A percentile compares a stretch with the other conserved stretches of the same genome.
Evolutionary conservation across 1,140 invertebrate genomes (phyloP).

Genomic region (Drosophila parabipectinata): DNA sequence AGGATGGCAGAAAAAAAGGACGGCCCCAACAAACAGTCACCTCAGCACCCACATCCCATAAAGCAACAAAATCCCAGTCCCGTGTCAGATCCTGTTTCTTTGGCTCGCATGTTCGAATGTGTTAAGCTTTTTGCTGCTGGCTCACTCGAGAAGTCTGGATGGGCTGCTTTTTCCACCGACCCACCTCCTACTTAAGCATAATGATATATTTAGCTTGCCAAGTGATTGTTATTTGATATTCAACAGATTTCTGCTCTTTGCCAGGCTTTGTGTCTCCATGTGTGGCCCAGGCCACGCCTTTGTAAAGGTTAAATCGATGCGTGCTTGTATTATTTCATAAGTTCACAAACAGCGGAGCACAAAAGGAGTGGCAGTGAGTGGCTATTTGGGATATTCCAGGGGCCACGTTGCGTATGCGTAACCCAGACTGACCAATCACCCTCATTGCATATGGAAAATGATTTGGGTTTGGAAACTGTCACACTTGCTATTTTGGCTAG

Average conservation of each 20-base stretch:
- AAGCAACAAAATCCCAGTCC: constrained; percentile 39
- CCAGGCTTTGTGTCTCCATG: constrained; percentile 28
- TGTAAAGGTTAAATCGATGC: constrained; percentile 62
- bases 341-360: constrained; percentile 18
- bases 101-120: constrained; percentile 44
- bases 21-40: constrained; percentile 63
- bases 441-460: constrained; percentile 10
- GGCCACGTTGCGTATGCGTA: constrained; percentile 63
- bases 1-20: constrained; percentile 51
- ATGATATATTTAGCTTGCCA: constrained; percentile 82
- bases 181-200: constrained; percentile 78
- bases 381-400: constrained; percentile 2
- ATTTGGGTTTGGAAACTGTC: constrained; percentile 9
- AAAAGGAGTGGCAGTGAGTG: constrained; percentile 11
- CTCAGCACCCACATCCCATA: constrained; percentile 13
- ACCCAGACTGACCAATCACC: constrained; percentile 25
- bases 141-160: constrained; percentile 14
- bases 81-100: constrained; percentile 6
- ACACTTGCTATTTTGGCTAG: constrained; percentile 1
- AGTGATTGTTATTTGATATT: constrained; percentile 83
- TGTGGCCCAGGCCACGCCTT: constrained; percentile 21
- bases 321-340: constrained; percentile 70
- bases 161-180: neutral
- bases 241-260: constrained; percentile 71
- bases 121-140: constrained; percentile 49